Conservation (phyloP, 92 coral and sea anemone species). For the Chrysogorgia sp. region DNA sequence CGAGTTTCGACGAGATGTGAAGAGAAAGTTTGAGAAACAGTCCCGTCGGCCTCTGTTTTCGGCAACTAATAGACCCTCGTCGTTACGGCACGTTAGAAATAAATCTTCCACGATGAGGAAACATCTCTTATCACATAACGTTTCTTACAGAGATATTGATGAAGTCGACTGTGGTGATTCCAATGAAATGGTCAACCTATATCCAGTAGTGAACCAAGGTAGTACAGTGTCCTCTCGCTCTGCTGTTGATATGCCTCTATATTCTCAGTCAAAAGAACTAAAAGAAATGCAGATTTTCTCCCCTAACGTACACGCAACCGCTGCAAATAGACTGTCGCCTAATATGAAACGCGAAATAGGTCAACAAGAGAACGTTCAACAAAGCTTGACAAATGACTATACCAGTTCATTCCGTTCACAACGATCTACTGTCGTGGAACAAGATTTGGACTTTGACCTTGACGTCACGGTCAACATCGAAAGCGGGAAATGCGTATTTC, state of each 20-base stretch:
- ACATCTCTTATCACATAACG: not conserved
- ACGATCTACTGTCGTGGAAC: slow-evolving; percentile 67
- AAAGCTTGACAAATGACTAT: not conserved
- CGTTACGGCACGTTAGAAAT: not conserved
- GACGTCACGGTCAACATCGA: slow-evolving; percentile 92
- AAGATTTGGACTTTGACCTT: slow-evolving; percentile 89
- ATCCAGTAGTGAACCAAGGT: not conserved
- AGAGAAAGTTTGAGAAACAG: slow-evolving; percentile 72
- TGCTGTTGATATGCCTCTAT: not conserved
- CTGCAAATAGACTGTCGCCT: not conserved
- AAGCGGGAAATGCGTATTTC: slow-evolving; percentile 93
- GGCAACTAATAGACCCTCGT: slow-evolving; percentile 6
- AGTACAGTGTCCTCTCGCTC: not conserved
- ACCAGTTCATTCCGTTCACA: slow-evolving; percentile 47
- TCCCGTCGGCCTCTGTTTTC: slow-evolving; percentile 57
- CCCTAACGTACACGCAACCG: not conserved
- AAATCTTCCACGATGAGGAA: not conserved
- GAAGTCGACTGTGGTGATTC: slow-evolving; percentile 24
- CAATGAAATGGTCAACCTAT: slow-evolving; percentile 30
- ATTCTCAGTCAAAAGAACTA: not conserved
- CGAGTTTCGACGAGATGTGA: slow-evolving; percentile 92
- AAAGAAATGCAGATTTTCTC: not conserved
- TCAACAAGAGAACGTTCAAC: not conserved
- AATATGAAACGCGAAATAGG: not conserved
- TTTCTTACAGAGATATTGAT: not conserved